Base-by-base conservation (phyloP, 2,888 invertebrate genomes). In the Eupithecia centaureata region DNA sequence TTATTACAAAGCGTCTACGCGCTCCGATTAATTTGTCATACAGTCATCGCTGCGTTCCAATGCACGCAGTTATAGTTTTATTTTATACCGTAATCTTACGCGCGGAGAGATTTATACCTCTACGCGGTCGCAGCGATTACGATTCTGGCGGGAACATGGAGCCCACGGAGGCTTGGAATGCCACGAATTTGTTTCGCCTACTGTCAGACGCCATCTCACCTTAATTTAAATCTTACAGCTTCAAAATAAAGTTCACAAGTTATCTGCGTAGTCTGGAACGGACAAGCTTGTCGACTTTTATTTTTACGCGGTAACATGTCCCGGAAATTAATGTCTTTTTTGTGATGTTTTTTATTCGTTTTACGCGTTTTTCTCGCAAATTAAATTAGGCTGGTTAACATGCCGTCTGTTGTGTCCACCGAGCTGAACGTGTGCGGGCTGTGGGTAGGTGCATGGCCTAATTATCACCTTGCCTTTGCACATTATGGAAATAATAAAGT, bases 11-110 rank as follows among this genome's bases (percentile, higher is more conserved):
- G 81, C 79, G 79, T 80, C 77, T 74, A 73, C 77, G 80, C 81
- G 82, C 80, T 83, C 82, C 82, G 82, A 88, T 88, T 88, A 87
- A 89, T 88, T 87, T 87, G 87, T 88, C 88, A 88, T 84, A 85
- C 80, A 81, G 83, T 86, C 86, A 84, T 80, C 86, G 85, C 82
- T 73, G 79, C 81, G 76, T 79, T 79, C 80, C 81, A 67, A 78
- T 76, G 76, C 65, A 72, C 65, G 77, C 73, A 77, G 80, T 73
- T 83, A 83, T 81, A 83, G 84, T 86, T 84, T 86, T 84, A 84
- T 83, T 82, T 79, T 79, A 56, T 65, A 72, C 77, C 76, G 81
- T 85, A 86, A 86, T 85, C 85, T 86, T 65, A 65, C 76, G 78
- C 74, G 81, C 67, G 74, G 83, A 86, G 76, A 87, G 87, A 88